phyloP scores from a whole-genome alignment of 2,888 invertebrate genomes.

The Lacanobia wlatinum region DNA sequence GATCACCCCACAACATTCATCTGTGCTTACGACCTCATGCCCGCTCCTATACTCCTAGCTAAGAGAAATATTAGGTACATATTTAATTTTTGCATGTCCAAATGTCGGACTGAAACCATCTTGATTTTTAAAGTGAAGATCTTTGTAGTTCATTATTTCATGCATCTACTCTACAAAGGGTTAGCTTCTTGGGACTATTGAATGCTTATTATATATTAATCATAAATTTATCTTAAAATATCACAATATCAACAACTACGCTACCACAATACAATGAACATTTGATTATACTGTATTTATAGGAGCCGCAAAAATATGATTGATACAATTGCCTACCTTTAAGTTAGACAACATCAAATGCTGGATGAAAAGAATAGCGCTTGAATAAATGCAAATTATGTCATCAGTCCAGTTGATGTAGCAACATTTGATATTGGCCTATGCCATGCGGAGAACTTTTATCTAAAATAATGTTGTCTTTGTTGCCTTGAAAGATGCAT shows the following conservation, averaged over 20 bases:
- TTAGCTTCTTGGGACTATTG: constrained; percentile 79
- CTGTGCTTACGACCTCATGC: too few species aligned
- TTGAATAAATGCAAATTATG: constrained; percentile 19
- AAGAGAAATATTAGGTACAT: background rate
- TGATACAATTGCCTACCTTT: background rate
- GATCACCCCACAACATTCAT: too few species aligned
- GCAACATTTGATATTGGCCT: background rate
- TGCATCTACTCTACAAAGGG: constrained; percentile 63
- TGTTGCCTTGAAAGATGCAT: background rate
- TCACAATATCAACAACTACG: constrained; percentile 89
- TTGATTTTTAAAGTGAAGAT: constrained; percentile 3
- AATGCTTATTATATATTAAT: constrained; percentile 72
- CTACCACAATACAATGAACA: constrained; percentile 74
- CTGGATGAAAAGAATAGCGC: background rate
- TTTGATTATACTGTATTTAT: constrained; percentile 59
- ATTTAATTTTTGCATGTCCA: background rate
- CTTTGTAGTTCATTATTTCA: constrained; percentile 41
- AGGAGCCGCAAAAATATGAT: constrained; percentile 14
- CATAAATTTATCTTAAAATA: constrained; percentile 85
- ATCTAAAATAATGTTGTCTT: background rate
- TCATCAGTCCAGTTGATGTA: background rate
- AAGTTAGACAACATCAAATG: constrained; percentile 7
- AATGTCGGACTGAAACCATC: background rate
- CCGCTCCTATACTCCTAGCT: background rate
- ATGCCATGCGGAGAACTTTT: background rate